phyloP scores from a whole-genome alignment of 2,113 vertebrate genomes.

The Sylvietta virens region DNA sequence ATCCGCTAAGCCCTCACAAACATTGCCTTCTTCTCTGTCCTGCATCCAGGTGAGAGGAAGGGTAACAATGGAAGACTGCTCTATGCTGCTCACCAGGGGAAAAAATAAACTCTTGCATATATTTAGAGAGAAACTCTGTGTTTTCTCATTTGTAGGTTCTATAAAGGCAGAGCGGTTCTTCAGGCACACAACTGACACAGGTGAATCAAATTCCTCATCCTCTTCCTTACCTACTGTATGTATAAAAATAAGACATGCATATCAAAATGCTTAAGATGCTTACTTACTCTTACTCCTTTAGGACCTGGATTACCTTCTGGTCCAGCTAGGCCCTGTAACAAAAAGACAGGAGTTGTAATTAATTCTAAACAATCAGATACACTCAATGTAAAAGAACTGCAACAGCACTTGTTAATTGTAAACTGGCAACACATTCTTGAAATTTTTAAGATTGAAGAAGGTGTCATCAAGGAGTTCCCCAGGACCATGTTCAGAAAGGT shows the following conservation, averaged over 20 bases:
- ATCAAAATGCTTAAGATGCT: constrained; percentile 24
- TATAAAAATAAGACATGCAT: background rate
- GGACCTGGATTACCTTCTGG: constrained; percentile 91
- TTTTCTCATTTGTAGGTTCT: background rate
- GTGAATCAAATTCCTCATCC: background rate
- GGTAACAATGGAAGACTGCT: background rate
- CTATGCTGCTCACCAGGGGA: background rate
- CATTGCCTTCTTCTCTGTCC: background rate
- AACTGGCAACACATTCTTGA: background rate
- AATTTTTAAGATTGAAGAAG: background rate
- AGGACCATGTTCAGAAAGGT: background rate
- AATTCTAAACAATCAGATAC: background rate
- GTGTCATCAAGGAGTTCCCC: background rate
- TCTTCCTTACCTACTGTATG: background rate
- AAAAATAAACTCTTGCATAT: background rate
- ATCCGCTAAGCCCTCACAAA: background rate
- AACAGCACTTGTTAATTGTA: background rate
- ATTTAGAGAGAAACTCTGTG: background rate
- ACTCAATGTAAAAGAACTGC: background rate
- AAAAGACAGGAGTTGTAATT: constrained; percentile 29
- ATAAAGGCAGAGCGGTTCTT: background rate
- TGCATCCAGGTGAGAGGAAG: background rate
- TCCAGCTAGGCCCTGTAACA: constrained; percentile 86
- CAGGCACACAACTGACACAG: background rate
- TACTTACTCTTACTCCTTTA: constrained; percentile 94